Base-by-base conservation (phyloP, 2,797 vertebrate species). In the Phataginus tricuspis region DNA sequence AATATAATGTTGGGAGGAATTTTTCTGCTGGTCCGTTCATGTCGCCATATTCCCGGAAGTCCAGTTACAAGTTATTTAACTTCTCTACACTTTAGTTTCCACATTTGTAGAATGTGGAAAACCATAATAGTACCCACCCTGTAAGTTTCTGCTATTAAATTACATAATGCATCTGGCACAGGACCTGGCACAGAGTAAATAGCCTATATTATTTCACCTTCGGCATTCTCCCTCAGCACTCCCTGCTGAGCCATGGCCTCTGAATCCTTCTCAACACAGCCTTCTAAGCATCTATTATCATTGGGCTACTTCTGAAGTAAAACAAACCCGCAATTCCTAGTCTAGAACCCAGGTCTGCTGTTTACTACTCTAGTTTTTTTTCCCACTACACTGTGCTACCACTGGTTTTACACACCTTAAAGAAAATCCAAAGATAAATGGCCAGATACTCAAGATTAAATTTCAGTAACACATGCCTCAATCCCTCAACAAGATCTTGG, bases 371-470 rank as follows among this genome's bases (percentile, higher is more conserved):
- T 82, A 42, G n/a, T 74, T 49, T n/a, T 74, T 16, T 14, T 2
- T 13, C 59, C 66, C 23, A 85, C 42, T 87, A 49, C 4, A 82
- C 42, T 85, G 77, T 12, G 27, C 34, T 89, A 89, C 45, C 37
- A 91, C 21, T 95, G 66, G 78, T 68, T 89, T 91, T 71, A 93
- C 11, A 83, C 55, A 23, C 42, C 42, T 92, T 78, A 75, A 78
- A 90, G 55, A 90, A 68, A 83, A 9, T 27, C n/a, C n/a, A n/a
- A 71, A 87, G 72, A 87, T 29, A 96, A 27, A 84, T 29, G 25
- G 59, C 63, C 27, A 96, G 71, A 92, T 45, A 86, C 37, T 42
- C 71, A 95, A 84, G 49, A 74, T 80, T 91, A 90, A 96, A 93
- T 45, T 77, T 94, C 25, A 88, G n/a, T 95, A n/a, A 91, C 72